These are phyloP conservation scores for Grallaria varia DNA, from an alignment of 2,113 vertebrate species.

Conservation along the genomic window DNA sequence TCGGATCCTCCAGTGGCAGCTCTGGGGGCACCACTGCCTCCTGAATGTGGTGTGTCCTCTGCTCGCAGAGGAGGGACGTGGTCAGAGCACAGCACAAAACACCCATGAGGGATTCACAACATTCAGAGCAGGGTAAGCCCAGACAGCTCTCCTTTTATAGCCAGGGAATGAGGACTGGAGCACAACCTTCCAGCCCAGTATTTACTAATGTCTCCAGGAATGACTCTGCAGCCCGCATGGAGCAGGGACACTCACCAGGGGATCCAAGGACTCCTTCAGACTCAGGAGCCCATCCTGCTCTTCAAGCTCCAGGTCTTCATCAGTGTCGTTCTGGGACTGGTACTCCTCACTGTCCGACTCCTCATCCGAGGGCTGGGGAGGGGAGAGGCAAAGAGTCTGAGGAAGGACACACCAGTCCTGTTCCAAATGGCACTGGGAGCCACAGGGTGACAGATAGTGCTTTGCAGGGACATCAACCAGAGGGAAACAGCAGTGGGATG, in stretches of 20 bases:
- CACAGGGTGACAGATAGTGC: background rate
- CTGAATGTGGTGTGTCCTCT: rapidly evolving
- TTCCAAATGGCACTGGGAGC: rapidly evolving
- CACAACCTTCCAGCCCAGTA: background rate
- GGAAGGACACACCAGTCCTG: background rate
- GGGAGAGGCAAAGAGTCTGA: background rate
- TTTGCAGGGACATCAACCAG: background rate
- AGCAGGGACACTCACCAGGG: background rate
- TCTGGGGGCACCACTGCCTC: background rate
- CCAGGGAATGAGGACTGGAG: too few species aligned
- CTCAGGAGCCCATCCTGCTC: background rate
- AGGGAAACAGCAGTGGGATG: background rate
- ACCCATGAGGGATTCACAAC: rapidly evolving
- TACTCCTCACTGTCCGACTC: slow-evolving; percentile 81
- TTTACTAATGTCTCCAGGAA: background rate
- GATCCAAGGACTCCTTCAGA: slow-evolving; percentile 4
- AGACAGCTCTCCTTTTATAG: background rate
- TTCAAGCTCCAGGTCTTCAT: slow-evolving; percentile 76
- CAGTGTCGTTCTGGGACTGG: slow-evolving; percentile 74
- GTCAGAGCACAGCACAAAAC: background rate
- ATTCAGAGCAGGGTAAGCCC: rapidly evolving
- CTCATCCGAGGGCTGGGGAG: slow-evolving; percentile 63
- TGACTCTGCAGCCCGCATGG: rapidly evolving
- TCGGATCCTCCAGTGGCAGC: background rate
- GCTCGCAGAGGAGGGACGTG: background rate